phyloP scores from a whole-genome alignment of 2,113 vertebrate genomes.

The Fulica atra region DNA sequence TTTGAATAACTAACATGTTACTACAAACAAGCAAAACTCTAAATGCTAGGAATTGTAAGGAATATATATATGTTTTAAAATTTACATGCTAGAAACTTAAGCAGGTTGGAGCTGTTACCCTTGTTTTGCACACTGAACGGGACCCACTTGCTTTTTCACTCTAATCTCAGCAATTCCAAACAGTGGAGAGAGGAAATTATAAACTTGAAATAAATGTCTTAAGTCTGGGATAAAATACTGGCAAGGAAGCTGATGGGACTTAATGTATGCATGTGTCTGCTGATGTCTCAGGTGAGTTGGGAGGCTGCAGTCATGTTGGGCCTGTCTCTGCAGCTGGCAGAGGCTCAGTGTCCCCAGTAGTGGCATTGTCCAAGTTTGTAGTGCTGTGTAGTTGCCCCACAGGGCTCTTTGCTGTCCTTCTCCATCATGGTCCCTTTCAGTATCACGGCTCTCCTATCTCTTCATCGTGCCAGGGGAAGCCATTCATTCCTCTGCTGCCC shows the following conservation, averaged over 20 bases:
- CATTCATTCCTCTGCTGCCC: neutral
- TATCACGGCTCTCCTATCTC: neutral
- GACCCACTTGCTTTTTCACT: neutral
- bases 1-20: neutral
- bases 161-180: neutral
- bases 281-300: neutral
- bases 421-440: fast-evolving
- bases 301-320: neutral
- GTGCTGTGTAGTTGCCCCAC: neutral
- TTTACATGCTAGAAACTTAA: neutral
- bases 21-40: neutral
- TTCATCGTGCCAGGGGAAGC: fast-evolving
- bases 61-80: neutral
- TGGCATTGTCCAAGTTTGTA: fast-evolving
- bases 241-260: neutral
- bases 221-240: neutral
- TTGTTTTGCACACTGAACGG: neutral
- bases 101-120: neutral
- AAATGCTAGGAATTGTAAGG: neutral
- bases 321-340: neutral
- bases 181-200: neutral
- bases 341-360: fast-evolving
- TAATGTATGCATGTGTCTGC: neutral
- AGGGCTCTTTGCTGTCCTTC: neutral
- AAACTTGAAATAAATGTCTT: neutral